Evolutionary conservation across 2,113 vertebrate species (phyloP).

Genomic region (Serilophus lunatus): DNA sequence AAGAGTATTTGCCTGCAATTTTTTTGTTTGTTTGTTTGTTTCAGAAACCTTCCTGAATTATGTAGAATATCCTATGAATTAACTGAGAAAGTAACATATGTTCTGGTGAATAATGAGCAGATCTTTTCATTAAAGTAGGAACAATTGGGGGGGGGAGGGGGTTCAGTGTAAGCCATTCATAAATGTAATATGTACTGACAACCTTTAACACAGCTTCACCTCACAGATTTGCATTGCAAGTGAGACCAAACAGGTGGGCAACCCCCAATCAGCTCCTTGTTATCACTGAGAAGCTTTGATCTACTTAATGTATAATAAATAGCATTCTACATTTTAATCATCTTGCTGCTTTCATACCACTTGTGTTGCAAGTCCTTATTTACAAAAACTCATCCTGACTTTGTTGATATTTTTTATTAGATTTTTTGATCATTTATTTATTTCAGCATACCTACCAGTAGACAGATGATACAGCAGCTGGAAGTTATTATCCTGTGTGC

Average conservation of each 20-base stretch:
- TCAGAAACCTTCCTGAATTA: not conserved
- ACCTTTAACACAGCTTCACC: slow-evolving; percentile 53
- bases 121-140: not conserved
- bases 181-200: not conserved
- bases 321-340: slow-evolving; percentile 69
- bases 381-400: slow-evolving; percentile 38
- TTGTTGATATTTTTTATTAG: slow-evolving; percentile 26
- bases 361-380: slow-evolving; percentile 43
- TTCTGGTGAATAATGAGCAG: not conserved
- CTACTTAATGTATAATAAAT: slow-evolving; percentile 74
- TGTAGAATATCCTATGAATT: not conserved
- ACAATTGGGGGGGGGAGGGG: too few relatives aligned
- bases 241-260: slow-evolving; percentile 63
- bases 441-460: slow-evolving; percentile 33
- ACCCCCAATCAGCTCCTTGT: slow-evolving; percentile 20
- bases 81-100: not conserved
- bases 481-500: slow-evolving; percentile 1
- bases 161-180: not conserved
- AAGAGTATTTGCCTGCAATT: not conserved
- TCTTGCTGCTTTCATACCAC: slow-evolving; percentile 49
- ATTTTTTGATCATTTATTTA: slow-evolving; percentile 73
- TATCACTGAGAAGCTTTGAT: slow-evolving; percentile 67
- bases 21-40: not conserved
- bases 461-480: slow-evolving; percentile 36
- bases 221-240: slow-evolving; percentile 46